phyloP scores from a whole-genome alignment of 2,113 vertebrate species.

The Oophaga pumilio region DNA sequence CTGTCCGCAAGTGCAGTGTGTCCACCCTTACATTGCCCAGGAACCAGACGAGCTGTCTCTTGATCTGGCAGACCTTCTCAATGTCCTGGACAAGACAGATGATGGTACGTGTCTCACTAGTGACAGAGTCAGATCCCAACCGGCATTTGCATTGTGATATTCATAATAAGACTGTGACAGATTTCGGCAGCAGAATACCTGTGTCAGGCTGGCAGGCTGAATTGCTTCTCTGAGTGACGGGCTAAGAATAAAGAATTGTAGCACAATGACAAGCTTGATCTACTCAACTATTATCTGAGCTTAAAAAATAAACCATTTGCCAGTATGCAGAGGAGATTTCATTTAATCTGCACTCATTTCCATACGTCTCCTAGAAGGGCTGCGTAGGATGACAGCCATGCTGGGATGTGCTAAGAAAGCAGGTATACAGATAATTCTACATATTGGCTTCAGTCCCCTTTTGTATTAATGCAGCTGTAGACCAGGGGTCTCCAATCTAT shows the following conservation, averaged over 20 bases:
- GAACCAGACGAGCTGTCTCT: conserved; percentile 92
- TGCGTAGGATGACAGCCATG: background rate
- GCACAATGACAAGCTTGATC: conserved; percentile 17
- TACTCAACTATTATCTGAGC: conserved; percentile 2
- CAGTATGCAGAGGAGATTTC: background rate
- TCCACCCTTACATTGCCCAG: conserved; percentile 90
- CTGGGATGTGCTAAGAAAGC: background rate
- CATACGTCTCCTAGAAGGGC: background rate
- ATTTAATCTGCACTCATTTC: conserved; percentile 6
- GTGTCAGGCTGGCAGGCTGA: background rate
- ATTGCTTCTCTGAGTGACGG: background rate
- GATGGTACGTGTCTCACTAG: conserved; percentile 75
- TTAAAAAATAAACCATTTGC: background rate
- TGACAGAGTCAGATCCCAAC: conserved; percentile 2
- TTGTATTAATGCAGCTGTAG: background rate
- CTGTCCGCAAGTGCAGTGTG: conserved; percentile 94
- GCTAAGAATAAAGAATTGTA: background rate
- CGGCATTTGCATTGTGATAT: background rate
- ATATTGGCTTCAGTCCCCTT: background rate
- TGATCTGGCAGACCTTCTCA: conserved; percentile 91
- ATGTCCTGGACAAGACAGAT: conserved; percentile 88
- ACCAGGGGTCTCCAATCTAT: background rate
- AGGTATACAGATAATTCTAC: background rate
- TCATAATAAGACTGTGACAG: conserved; percentile 29
- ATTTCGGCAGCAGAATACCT: conserved; percentile 23